phyloP scores from a whole-genome alignment of 2,113 vertebrate genomes.

The Tauraco erythrolophus region DNA sequence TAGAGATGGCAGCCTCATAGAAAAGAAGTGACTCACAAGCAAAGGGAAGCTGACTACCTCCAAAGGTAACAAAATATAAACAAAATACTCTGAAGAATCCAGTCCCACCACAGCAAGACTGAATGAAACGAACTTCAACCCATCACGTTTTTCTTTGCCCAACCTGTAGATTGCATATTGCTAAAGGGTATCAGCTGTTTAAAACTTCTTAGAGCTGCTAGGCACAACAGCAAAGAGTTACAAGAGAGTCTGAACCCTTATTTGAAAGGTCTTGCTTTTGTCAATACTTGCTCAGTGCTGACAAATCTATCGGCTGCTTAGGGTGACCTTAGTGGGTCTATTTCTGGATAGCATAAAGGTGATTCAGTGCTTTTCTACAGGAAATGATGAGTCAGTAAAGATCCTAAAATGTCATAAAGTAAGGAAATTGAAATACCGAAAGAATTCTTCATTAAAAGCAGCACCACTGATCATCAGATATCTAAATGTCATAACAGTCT shows the following conservation, averaged over 20 bases:
- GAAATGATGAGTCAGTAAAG: background rate
- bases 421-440: background rate
- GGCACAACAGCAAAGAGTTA: background rate
- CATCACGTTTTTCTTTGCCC: background rate
- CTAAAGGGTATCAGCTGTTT: background rate
- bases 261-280: background rate
- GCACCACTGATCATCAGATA: background rate
- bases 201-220: background rate
- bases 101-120: background rate
- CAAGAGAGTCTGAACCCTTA: background rate
- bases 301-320: background rate
- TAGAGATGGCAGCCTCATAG: background rate
- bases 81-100: background rate
- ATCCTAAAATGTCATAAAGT: background rate
- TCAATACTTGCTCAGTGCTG: background rate
- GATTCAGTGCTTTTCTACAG: background rate
- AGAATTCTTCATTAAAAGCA: background rate
- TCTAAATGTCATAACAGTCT: background rate
- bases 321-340: background rate
- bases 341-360: background rate
- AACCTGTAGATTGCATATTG: background rate
- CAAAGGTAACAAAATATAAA: background rate
- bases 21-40: background rate
- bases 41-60: background rate
- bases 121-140: background rate